A percentile compares a stretch with the other conserved stretches of the same genome.
These are phyloP conservation scores for Ceryle rudis DNA, from an alignment of 2,797 vertebrate genomes.

Conservation along the genomic window DNA sequence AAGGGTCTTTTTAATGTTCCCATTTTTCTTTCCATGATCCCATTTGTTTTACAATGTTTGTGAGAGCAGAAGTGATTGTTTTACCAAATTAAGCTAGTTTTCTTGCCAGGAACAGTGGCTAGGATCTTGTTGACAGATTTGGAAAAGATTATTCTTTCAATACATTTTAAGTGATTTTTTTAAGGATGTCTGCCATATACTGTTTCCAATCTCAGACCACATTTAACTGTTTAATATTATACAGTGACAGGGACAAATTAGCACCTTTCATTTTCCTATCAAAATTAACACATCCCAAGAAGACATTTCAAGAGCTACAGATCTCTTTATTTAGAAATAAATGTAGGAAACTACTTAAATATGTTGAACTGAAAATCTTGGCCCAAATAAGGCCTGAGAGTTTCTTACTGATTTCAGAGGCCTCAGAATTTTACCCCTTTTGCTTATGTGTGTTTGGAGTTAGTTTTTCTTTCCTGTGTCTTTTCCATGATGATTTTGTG, in stretches of 20 bases:
- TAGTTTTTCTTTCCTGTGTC: neutral
- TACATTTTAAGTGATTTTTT: constrained; percentile 45
- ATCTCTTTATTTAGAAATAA: neutral
- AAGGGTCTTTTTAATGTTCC: neutral
- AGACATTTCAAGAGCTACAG: neutral
- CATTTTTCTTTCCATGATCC: constrained; percentile 16
- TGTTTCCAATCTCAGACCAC: constrained; percentile 32
- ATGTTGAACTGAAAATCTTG: neutral
- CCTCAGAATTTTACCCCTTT: neutral
- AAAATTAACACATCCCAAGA: constrained; percentile 45
- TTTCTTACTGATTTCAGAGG: neutral
- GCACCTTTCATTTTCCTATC: constrained; percentile 51
- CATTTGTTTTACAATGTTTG: constrained; percentile 31
- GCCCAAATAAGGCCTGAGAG: neutral
- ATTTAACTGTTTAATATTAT: constrained; percentile 57
- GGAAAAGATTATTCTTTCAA: constrained; percentile 61
- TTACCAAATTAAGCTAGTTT: constrained; percentile 48
- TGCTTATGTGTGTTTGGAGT: neutral
- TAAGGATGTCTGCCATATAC: constrained; percentile 23
- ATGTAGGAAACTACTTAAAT: neutral
- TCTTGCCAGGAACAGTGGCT: constrained; percentile 54
- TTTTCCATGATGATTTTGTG: neutral
- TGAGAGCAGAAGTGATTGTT: constrained; percentile 37
- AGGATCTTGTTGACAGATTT: constrained; percentile 61
- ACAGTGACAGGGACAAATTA: constrained; percentile 54